Evolutionary conservation across 2,888 invertebrate genomes (phyloP), one percentile per base, ranked within the genome.

Genomic region (Drosophila hamatofila): DNA sequence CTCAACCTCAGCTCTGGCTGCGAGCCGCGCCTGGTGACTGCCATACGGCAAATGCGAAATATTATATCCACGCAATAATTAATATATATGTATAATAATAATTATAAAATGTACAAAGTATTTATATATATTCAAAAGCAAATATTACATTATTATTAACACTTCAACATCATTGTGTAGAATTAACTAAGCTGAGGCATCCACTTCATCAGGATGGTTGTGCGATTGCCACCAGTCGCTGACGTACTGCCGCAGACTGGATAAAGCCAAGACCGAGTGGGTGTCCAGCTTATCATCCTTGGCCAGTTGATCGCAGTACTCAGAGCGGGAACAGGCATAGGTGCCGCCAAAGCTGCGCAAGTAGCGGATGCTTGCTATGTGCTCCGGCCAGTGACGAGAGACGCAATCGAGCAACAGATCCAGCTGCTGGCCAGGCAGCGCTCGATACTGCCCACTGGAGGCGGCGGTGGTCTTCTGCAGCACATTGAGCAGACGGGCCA

Each of bases 21-120:
- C 91, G 95, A 96, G 33, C 95, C 96, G 33, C 93, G 96, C 71
- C 93, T 97, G 65, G 95, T 96, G 0, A 95, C 96, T 27, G 95
- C 96, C 8, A 95, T 97, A 3, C 93, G 96, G 62, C 96, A 95
- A 92, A 97, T 97, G 95, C 94, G 97, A 80, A 95, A 95, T 91
- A 95, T 96, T 64, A 94, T 93, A 61, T 93, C 93, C 23, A 91
- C 91, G 3, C 92, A 93, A 69, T 93, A 89, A 80, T 42, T 23
- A 25, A 48, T 25, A 16, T 46, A 48, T 46, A 8, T n/a, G n/a
- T 21, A 30, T 37, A 30, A 14, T 21, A 14, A 3, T 30, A 30
- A 30, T 21, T 16, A 37, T 37, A 37, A 14, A 21, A n/a, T 35
- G 33, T 30, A 48, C 14, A n/a, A 18, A 41, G 9, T 64, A 42